Percentiles rank a stretch among this genome's conserved stretches.
phyloP scores from a whole-genome alignment of 2,113 vertebrate species.

The Thryonomys swinderianus region DNA sequence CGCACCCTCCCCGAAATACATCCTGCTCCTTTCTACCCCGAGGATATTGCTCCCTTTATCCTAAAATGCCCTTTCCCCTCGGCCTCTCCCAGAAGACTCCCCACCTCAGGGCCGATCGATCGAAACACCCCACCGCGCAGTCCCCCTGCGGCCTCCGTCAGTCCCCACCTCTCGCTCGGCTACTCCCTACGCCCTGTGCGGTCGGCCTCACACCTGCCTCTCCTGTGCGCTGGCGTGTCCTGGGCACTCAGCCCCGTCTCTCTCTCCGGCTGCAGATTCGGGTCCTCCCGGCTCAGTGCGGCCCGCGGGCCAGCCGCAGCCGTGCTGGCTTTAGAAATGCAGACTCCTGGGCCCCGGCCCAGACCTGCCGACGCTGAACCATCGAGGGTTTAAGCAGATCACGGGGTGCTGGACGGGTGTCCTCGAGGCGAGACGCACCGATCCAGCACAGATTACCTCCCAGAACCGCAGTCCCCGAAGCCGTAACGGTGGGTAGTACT shows the following conservation, averaged over 20 bases:
- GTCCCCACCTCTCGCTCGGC: neutral
- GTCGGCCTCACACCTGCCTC: neutral
- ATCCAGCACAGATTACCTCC: neutral
- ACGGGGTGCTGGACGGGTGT: fast-evolving
- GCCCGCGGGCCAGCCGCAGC: neutral
- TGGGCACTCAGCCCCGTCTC: neutral
- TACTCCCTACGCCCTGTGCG: too few species aligned
- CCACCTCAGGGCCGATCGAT: neutral
- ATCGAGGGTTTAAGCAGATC: neutral
- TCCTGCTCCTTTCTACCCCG: neutral
- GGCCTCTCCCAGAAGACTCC: neutral
- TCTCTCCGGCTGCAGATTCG: neutral
- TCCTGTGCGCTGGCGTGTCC: neutral
- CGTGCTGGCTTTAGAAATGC: neutral
- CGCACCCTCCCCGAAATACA: neutral
- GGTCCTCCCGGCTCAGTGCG: neutral
- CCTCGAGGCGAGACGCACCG: neutral
- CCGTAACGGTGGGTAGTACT: neutral
- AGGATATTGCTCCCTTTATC: neutral
- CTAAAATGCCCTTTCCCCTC: neutral
- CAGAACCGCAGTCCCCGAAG: neutral
- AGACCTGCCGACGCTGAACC: neutral
- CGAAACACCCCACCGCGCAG: neutral
- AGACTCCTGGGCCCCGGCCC: neutral
- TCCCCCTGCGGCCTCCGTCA: neutral